Conservation (phyloP, 2,113 vertebrate genomes). For the Noctilio leporinus region DNA sequence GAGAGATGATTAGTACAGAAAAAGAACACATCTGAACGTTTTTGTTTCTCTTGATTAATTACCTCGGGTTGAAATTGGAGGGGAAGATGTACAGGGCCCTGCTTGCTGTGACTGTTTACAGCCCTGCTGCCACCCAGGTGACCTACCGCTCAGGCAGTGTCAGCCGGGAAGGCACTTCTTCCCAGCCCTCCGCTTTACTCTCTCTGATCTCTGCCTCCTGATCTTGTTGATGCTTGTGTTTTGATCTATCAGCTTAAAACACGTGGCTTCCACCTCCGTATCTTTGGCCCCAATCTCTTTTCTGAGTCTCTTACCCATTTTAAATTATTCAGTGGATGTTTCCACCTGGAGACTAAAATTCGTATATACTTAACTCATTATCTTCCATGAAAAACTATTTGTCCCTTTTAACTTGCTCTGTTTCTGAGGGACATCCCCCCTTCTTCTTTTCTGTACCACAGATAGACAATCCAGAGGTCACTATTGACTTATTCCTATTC, state of each 20-base stretch:
- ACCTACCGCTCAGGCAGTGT: neutral
- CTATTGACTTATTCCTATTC: neutral
- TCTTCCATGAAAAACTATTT: neutral
- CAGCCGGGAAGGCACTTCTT: rapidly evolving
- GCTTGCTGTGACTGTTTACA: neutral
- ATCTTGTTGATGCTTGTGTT: neutral
- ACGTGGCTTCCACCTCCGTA: neutral
- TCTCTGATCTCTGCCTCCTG: neutral
- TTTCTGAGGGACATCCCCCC: neutral
- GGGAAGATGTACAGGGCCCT: neutral
- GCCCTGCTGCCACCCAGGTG: neutral
- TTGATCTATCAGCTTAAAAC: neutral
- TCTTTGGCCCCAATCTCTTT: neutral
- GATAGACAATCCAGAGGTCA: neutral
- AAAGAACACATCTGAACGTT: slow-evolving; percentile 5
- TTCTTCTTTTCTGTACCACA: neutral
- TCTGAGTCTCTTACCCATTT: neutral
- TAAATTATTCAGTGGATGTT: slow-evolving; percentile 9
- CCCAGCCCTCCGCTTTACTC: neutral
- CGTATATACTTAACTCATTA: neutral
- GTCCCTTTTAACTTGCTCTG: neutral
- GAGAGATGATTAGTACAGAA: neutral
- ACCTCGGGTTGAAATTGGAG: neutral
- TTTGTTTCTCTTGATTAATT: slow-evolving; percentile 55
- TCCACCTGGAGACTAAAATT: neutral